phyloP scores from a whole-genome alignment of 2,797 vertebrate genomes.

The Eremophila alpestris region DNA sequence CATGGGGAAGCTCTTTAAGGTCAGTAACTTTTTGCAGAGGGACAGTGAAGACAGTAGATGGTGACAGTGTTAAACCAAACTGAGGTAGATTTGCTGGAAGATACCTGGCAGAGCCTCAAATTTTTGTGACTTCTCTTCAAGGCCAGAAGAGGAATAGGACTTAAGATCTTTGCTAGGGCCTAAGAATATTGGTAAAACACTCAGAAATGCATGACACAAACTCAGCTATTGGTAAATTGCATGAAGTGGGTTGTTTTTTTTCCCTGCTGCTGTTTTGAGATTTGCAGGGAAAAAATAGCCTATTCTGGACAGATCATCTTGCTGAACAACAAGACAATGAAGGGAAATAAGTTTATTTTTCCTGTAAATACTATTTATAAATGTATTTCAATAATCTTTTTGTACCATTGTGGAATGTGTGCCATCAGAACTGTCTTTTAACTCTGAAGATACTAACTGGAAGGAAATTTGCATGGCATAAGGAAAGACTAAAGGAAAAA shows the following conservation, averaged over 20 bases:
- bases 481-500: neutral
- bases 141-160: neutral
- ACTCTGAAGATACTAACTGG: neutral
- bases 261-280: neutral
- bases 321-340: neutral
- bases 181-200: neutral
- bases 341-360: neutral
- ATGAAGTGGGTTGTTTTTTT: neutral
- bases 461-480: neutral
- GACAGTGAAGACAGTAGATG: neutral
- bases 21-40: neutral
- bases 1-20: neutral
- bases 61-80: neutral
- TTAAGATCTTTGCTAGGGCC: neutral
- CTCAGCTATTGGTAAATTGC: neutral
- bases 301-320: neutral
- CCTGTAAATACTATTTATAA: neutral
- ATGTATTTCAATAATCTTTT: neutral
- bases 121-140: neutral
- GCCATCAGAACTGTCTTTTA: neutral
- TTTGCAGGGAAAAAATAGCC: neutral
- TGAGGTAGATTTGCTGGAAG: neutral
- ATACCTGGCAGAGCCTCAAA: neutral
- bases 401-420: neutral
- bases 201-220: neutral